A percentile compares a stretch with the other conserved stretches of the same genome.
These are phyloP conservation scores for Nebria salina DNA, from an alignment of 2,888 invertebrate species.

Conservation along the genomic window DNA sequence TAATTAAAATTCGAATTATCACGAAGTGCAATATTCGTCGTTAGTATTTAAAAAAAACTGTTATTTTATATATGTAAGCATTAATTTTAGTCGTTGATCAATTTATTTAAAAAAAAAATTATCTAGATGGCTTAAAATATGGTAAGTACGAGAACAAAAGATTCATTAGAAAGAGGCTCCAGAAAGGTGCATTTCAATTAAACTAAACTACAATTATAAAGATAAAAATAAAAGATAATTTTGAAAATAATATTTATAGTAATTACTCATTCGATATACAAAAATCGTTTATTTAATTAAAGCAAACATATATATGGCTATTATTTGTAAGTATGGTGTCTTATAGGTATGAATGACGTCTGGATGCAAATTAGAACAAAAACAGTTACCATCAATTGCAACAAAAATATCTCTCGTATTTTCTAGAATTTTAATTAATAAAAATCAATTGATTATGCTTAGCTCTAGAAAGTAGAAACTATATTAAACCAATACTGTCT, in stretches of 20 bases:
- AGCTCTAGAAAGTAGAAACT: no score
- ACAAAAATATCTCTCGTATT: no score
- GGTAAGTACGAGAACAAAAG: not conserved
- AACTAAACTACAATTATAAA: slow-evolving; percentile 20
- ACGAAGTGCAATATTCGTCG: no score
- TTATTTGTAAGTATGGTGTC: not conserved
- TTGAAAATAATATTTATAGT: not conserved
- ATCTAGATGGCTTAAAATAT: not conserved
- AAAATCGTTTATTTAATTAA: not conserved
- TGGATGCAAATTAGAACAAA: no score
- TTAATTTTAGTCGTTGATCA: not conserved
- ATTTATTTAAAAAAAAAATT: not conserved
- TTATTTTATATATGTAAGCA: slow-evolving; percentile 38
- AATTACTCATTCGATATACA: not conserved
- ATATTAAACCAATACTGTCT: no score
- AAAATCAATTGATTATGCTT: no score
- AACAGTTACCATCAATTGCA: no score
- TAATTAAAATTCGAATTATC: no score
- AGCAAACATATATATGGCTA: not conserved
- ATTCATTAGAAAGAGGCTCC: slow-evolving; percentile 19
- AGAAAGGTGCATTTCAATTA: slow-evolving; percentile 26
- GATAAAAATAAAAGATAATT: slow-evolving; percentile 36
- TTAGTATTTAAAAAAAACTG: not conserved
- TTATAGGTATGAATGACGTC: no score
- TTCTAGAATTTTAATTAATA: no score